These are phyloP conservation scores for Numida meleagris DNA, from an alignment of 2,113 vertebrate genomes.

Conservation along the genomic window DNA sequence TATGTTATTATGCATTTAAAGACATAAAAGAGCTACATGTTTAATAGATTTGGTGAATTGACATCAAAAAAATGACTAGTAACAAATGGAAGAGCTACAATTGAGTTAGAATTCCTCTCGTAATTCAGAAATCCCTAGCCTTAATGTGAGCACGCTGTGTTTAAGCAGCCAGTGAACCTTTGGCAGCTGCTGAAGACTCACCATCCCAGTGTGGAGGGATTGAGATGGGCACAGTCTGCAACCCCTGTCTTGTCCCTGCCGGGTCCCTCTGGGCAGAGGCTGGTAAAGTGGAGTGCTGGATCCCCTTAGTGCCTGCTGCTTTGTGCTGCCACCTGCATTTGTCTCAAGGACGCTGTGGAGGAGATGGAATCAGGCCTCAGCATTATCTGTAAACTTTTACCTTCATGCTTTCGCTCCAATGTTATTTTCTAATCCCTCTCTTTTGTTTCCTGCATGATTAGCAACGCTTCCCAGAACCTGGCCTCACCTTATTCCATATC, in stretches of 20 bases:
- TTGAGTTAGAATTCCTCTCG: background rate
- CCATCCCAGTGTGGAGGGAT: background rate
- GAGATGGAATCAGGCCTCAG: background rate
- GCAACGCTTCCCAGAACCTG: background rate
- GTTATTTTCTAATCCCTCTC: background rate
- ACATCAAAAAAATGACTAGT: background rate
- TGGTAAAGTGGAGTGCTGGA: background rate
- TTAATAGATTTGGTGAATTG: background rate
- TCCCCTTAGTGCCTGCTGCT: rapidly evolving
- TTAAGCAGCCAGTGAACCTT: background rate
- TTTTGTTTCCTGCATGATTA: conserved; percentile 15
- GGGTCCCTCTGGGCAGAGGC: background rate
- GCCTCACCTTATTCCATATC: conserved; percentile 8
- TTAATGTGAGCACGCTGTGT: rapidly evolving
- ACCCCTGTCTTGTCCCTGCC: background rate
- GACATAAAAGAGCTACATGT: background rate
- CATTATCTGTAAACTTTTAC: conserved; percentile 29
- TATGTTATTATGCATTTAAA: background rate
- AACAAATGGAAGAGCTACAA: background rate
- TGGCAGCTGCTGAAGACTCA: rapidly evolving
- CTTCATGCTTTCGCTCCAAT: background rate
- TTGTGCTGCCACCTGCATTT: background rate
- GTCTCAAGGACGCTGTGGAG: background rate
- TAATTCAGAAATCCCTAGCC: background rate
- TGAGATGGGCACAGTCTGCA: too few species aligned